A percentile compares a stretch with the other conserved stretches of the same genome.
Conservation (phyloP, 2,888 invertebrate genomes). For the Papilio gigon region DNA sequence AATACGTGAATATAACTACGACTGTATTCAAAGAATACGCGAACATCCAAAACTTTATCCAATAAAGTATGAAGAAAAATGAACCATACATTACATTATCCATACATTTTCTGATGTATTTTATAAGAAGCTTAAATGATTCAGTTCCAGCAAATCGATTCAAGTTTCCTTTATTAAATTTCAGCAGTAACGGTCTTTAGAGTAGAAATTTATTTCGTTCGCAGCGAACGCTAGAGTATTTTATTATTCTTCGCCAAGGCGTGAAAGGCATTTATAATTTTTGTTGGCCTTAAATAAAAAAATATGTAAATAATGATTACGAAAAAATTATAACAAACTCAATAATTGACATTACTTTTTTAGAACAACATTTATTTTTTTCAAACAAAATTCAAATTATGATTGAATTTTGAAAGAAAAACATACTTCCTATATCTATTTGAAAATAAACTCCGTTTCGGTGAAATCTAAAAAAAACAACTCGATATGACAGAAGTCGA, state of each 20-base stretch:
- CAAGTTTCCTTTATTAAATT: constrained; percentile 41
- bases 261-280: constrained; percentile 37
- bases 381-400: no score
- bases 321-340: not conserved
- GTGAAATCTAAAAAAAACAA: no score
- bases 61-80: not conserved
- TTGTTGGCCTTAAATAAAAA: not conserved
- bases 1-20: no score
- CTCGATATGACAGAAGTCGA: no score
- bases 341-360: not conserved
- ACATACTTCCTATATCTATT: no score
- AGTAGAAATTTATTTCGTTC: constrained; percentile 39
- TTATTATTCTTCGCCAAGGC: constrained; percentile 36
- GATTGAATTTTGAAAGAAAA: no score
- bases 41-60: not conserved
- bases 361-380: not conserved
- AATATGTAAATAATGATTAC: not conserved
- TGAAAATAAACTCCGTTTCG: no score
- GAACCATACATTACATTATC: not conserved
- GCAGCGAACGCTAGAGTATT: constrained; percentile 29
- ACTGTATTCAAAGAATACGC: not conserved
- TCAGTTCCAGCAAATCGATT: constrained; percentile 37
- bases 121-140: constrained; percentile 27
- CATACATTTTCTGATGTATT: constrained; percentile 19
- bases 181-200: constrained; percentile 38